Percentiles rank a stretch among this genome's conserved stretches.
These are phyloP conservation scores for Andrena haemorrhoa DNA, from an alignment of 2,888 invertebrate genomes.

Conservation along the genomic window DNA sequence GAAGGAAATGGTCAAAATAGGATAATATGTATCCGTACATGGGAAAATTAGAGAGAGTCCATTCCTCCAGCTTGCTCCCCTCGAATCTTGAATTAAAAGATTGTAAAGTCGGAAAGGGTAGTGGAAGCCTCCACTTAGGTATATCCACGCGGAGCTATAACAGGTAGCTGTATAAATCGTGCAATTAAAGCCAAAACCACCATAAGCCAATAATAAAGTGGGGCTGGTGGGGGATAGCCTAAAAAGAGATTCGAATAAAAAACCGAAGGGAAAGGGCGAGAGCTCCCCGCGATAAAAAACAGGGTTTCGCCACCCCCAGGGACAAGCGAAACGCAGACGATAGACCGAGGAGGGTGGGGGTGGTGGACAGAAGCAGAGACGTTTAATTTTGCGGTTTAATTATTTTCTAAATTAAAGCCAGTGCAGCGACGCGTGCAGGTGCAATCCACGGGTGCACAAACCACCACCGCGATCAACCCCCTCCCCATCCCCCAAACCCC, in stretches of 20 bases:
- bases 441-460: conserved; percentile 26
- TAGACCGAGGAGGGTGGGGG: background rate
- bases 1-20: too few relatives aligned
- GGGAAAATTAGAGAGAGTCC: too few relatives aligned
- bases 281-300: background rate
- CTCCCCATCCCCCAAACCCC: background rate
- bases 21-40: too few relatives aligned
- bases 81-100: too few relatives aligned
- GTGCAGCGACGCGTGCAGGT: conserved; percentile 40
- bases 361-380: conserved; percentile 28
- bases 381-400: conserved; percentile 83
- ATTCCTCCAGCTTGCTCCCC: too few relatives aligned
- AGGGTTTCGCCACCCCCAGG: background rate
- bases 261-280: background rate
- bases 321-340: background rate
- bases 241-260: background rate
- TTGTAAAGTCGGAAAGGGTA: too few relatives aligned
- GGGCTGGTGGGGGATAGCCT: background rate
- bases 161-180: too few relatives aligned
- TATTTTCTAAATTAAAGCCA: conserved; percentile 83
- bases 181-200: too few relatives aligned
- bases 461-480: background rate
- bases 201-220: too few relatives aligned
- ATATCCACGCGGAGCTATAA: too few relatives aligned
- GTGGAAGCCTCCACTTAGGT: too few relatives aligned